phyloP scores from a whole-genome alignment of 1,140 invertebrate genomes.

The Drosophila funebris region DNA sequence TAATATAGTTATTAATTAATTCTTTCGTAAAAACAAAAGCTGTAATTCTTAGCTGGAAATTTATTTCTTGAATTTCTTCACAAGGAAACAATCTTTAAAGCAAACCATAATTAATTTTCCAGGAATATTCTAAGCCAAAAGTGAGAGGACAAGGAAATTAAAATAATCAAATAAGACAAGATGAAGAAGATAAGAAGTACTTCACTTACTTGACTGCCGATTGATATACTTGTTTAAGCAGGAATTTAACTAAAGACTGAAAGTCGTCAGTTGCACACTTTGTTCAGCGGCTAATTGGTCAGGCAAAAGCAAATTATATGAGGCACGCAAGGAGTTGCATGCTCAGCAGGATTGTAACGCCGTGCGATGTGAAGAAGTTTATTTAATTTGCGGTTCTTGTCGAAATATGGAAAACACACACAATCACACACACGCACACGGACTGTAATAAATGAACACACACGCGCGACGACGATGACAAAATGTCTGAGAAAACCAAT shows the following conservation, averaged over 20 bases:
- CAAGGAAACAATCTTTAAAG: too few species aligned
- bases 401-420: slow-evolving; percentile 1
- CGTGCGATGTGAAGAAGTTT: slow-evolving; percentile 5
- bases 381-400: slow-evolving; percentile 45
- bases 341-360: slow-evolving; percentile 4
- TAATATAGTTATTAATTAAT: too few species aligned
- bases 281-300: slow-evolving; percentile 4
- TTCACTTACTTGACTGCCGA: slow-evolving; percentile 5
- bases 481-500: neutral
- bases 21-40: too few species aligned
- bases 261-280: neutral
- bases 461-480: slow-evolving; percentile 35
- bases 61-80: too few species aligned
- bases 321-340: neutral
- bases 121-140: neutral
- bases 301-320: slow-evolving; percentile 12
- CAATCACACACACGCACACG: slow-evolving; percentile 1
- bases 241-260: neutral
- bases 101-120: neutral
- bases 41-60: too few species aligned
- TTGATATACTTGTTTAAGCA: neutral
- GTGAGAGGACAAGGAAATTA: neutral
- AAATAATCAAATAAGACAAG: neutral
- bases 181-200: neutral
- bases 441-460: slow-evolving; percentile 51